Percentiles rank a stretch among this genome's conserved stretches.
These are phyloP conservation scores for Rutilus rutilus DNA, from an alignment of 2,113 vertebrate genomes.

Conservation along the genomic window DNA sequence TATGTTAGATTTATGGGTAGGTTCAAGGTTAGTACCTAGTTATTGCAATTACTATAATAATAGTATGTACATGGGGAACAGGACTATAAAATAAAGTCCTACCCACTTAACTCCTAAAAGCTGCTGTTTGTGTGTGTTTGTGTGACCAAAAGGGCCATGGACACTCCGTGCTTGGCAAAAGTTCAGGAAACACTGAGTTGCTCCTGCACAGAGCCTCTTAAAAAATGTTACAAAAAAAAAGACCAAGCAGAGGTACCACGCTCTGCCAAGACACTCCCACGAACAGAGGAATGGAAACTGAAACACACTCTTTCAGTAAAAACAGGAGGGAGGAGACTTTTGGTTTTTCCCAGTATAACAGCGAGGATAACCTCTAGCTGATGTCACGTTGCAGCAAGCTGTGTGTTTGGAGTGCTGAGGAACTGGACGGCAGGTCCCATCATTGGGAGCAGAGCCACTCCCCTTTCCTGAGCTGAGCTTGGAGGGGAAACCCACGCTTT, in stretches of 20 bases:
- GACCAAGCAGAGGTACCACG: constrained; percentile 45
- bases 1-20: too few species aligned
- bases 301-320: constrained; percentile 42
- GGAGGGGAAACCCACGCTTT: constrained; percentile 51
- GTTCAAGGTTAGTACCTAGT: too few species aligned
- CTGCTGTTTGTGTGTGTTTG: constrained; percentile 26
- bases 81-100: too few species aligned
- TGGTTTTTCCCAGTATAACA: constrained; percentile 44
- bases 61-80: too few species aligned
- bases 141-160: background rate
- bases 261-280: constrained; percentile 36
- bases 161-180: constrained; percentile 50
- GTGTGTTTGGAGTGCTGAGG: background rate
- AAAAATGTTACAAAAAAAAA: constrained; percentile 54
- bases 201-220: constrained; percentile 35
- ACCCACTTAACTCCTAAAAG: background rate
- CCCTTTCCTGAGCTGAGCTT: constrained; percentile 53
- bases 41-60: too few species aligned
- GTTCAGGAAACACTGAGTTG: constrained; percentile 63
- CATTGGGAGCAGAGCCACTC: constrained; percentile 55
- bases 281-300: constrained; percentile 50
- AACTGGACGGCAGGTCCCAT: constrained; percentile 29
- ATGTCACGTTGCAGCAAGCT: background rate
- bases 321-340: constrained; percentile 43
- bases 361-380: background rate